Base-by-base conservation (phyloP, 2,113 vertebrate genomes). In the Rhabdornis inornatus region DNA sequence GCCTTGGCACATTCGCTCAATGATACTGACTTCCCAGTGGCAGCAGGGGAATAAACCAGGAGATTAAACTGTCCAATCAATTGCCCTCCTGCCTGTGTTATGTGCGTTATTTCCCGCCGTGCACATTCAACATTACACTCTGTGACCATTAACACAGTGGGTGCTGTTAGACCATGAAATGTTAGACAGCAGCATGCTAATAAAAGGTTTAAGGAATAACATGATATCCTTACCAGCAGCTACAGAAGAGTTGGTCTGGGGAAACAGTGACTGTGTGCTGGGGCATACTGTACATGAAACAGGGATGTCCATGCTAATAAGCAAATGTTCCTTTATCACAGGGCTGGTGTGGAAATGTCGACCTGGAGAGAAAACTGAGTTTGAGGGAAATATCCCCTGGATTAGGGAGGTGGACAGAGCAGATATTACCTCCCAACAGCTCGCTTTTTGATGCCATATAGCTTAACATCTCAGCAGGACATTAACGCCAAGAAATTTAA, bases 141-240 rank as follows among this genome's bases (percentile, higher is more conserved):
- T 60, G 10, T 22, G 66, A 40, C 61, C 90, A 75, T 94, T 90
- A 93, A 68, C 76, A 1, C 93, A 80, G 91, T 64, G 66, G 85
- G 79, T 87, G 66, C 77, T 87, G 79, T 64, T 87, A 94, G 83
- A 71, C 83, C 71, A 74, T 79, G 75, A 94, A 90, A 87, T 56
- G 71, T 83, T 90, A 56, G 72, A 89, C 79, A 90, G 72, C 63
- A 88, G 93, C 88, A 14, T 5, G 44, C 90, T 96, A 87, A 84
- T 85, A 65, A 90, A 81, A 79, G 37, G 40, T 76, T 83, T 95
- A 89, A 92, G 77, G 55, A 93, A 93, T 75, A 80, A 86, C 69
- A 49, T 6, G 28, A 45, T 68, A 71, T 22, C 65, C 70, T 85
- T 71, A 65, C 44, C 57, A 89, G 64, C 20, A 77, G 82, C 86